phyloP scores from a whole-genome alignment of 2,797 vertebrate genomes.

The Phrynocephalus guinanensis region DNA sequence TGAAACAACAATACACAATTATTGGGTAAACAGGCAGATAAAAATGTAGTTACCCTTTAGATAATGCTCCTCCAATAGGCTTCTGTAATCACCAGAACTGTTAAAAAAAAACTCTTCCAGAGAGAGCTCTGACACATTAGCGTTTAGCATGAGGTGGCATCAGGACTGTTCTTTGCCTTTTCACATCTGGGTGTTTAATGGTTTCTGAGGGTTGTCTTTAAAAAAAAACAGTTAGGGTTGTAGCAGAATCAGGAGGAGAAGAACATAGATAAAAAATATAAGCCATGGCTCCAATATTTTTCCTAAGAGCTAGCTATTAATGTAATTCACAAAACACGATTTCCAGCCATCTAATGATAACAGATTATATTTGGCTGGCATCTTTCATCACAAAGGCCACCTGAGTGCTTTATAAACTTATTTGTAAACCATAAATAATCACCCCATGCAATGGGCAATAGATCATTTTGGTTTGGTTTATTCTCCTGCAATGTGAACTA shows the following conservation, averaged over 20 bases:
- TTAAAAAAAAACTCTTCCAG: background rate
- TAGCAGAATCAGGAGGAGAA: slow-evolving; percentile 20
- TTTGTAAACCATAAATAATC: background rate
- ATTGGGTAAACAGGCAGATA: background rate
- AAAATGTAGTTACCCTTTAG: background rate
- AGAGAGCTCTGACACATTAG: background rate
- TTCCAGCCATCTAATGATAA: slow-evolving; percentile 5
- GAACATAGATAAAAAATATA: slow-evolving; percentile 1
- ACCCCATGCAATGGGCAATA: background rate
- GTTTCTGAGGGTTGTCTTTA: background rate
- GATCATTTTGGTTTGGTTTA: background rate
- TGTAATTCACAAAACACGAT: background rate
- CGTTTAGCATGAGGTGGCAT: background rate
- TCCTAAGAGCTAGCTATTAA: background rate
- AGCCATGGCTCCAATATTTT: background rate
- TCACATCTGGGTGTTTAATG: background rate
- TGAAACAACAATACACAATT: background rate
- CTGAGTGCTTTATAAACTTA: background rate
- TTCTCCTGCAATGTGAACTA: slow-evolving; percentile 1
- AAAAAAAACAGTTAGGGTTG: background rate
- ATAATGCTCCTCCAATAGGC: background rate
- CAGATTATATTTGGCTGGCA: background rate
- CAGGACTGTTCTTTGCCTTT: background rate
- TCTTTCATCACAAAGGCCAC: background rate
- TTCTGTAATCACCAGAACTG: background rate